These are phyloP conservation scores for Eurystomus glaucurus DNA, from an alignment of 2,797 vertebrate genomes.

Conservation along the genomic window DNA sequence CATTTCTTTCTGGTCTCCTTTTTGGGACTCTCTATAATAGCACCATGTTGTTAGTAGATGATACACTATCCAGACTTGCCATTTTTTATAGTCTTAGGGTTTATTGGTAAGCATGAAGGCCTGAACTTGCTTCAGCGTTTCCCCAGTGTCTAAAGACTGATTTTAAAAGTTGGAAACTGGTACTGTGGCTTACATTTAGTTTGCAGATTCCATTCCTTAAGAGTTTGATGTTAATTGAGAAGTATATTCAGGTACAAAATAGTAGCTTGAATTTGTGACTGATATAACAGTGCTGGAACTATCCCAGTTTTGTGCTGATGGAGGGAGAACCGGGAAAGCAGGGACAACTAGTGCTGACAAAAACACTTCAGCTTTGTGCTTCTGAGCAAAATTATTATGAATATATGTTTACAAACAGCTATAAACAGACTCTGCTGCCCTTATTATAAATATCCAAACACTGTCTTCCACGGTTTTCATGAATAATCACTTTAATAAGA, in stretches of 20 bases:
- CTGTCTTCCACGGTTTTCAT: slow-evolving; percentile 22
- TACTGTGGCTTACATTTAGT: not conserved
- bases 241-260: not conserved
- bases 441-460: slow-evolving; percentile 39
- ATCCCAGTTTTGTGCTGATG: not conserved
- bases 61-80: not conserved
- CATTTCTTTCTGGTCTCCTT: not conserved
- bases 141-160: not conserved
- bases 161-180: not conserved
- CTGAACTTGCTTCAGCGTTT: not conserved
- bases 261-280: not conserved
- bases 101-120: not conserved
- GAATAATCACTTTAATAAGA: slow-evolving; percentile 38
- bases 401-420: slow-evolving; percentile 35
- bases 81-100: not conserved
- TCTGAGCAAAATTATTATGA: slow-evolving; percentile 44
- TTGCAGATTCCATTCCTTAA: not conserved
- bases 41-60: not conserved
- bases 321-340: slow-evolving; percentile 7
- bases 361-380: slow-evolving; percentile 37
- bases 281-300: not conserved
- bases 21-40: not conserved
- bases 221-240: not conserved
- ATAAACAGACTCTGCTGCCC: slow-evolving; percentile 50
- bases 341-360: slow-evolving; percentile 1